These are phyloP conservation scores for Cheilosia variabilis DNA, from an alignment of 2,888 invertebrate genomes.

Conservation along the genomic window DNA sequence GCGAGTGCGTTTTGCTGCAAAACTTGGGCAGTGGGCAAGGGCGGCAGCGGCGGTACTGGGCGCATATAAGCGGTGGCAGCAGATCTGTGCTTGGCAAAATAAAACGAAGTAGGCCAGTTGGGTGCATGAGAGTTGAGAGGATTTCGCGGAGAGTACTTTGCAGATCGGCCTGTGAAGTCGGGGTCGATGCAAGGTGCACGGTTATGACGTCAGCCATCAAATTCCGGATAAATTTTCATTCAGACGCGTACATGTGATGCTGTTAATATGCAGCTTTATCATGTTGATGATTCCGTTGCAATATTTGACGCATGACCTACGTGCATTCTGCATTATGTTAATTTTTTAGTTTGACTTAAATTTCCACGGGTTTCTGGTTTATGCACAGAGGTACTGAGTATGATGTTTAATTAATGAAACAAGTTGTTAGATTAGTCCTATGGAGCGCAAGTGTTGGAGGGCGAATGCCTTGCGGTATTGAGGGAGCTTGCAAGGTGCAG, in stretches of 20 bases:
- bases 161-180: conserved; percentile 60
- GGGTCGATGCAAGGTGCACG: conserved; percentile 62
- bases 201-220: conserved; percentile 68
- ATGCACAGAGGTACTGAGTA: background rate
- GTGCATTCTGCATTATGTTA: conserved; percentile 1
- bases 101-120: conserved; percentile 59
- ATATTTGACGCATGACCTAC: conserved; percentile 58
- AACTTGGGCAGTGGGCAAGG: conserved; percentile 1
- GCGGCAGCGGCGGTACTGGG: conserved; percentile 11
- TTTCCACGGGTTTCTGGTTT: background rate
- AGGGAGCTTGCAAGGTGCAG: conserved; percentile 27
- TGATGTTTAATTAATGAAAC: conserved; percentile 16
- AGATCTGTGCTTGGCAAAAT: conserved; percentile 30
- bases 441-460: conserved; percentile 16
- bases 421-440: conserved; percentile 8
- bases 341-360: background rate
- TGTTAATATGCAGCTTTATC: conserved; percentile 2
- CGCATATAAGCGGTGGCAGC: conserved; percentile 22
- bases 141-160: conserved; percentile 55
- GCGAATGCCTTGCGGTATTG: conserved; percentile 37
- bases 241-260: conserved; percentile 49
- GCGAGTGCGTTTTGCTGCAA: conserved; percentile 52
- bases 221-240: conserved; percentile 68
- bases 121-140: conserved; percentile 49
- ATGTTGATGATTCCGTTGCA: conserved; percentile 17